A percentile compares a stretch with the other conserved stretches of the same genome.
Conservation (phyloP, 1,140 invertebrate genomes). For the Ctenoplectra terminalis region DNA sequence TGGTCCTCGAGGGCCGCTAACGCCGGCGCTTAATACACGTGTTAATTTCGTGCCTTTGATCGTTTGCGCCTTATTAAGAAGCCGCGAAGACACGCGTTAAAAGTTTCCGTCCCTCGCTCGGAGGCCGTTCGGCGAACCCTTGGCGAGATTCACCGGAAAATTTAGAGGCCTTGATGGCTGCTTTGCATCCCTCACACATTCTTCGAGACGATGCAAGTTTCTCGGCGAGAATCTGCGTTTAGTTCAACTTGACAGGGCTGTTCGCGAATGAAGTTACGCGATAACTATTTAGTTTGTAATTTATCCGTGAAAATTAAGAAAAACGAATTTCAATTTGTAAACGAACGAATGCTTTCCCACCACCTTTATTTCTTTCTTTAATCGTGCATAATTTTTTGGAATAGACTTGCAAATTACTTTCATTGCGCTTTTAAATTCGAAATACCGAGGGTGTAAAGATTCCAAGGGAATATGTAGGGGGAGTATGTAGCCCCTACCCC, state of each 20-base stretch:
- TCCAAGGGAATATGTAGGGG: not conserved
- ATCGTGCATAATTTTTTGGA: no score
- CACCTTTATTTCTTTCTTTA: no score
- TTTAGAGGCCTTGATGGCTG: not conserved
- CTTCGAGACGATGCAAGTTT: not conserved
- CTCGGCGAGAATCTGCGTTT: not conserved
- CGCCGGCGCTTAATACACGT: not conserved
- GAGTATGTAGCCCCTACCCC: slow-evolving; percentile 26
- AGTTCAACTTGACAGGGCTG: not conserved
- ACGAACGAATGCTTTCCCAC: no score
- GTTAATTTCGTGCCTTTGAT: slow-evolving; percentile 17
- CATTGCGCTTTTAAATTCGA: not conserved
- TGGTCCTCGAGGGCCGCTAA: not conserved
- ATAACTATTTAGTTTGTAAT: not conserved
- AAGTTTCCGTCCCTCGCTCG: not conserved
- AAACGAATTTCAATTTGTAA: not conserved
- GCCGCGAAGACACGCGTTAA: not conserved
- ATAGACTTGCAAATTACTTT: no score
- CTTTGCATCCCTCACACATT: not conserved
- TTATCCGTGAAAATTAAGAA: not conserved
- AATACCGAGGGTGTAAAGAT: not conserved
- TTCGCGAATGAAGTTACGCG: not conserved
- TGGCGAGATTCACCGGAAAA: not conserved
- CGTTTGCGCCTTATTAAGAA: slow-evolving; percentile 6
- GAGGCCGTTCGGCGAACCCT: not conserved